phyloP scores from a whole-genome alignment of 2,797 vertebrate genomes.

The Macroramphosus scolopax region DNA sequence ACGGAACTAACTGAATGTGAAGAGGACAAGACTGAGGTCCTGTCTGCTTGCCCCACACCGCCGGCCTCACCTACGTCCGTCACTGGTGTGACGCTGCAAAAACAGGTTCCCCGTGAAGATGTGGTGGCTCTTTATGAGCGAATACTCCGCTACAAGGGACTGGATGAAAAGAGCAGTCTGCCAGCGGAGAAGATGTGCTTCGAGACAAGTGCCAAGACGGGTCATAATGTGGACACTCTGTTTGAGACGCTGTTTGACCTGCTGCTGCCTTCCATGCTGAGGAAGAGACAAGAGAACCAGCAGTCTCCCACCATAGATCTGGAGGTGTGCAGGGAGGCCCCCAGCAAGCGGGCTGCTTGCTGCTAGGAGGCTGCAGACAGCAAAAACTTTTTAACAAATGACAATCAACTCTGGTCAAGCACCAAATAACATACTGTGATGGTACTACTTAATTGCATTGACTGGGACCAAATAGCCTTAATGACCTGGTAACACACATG shows the following conservation, averaged over 20 bases:
- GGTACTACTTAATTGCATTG: constrained; percentile 27
- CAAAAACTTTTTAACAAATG: constrained; percentile 33
- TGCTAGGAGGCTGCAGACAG: constrained; percentile 49
- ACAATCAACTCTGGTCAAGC: constrained; percentile 23
- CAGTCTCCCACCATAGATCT: constrained; percentile 84
- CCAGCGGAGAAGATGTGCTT: constrained; percentile 93
- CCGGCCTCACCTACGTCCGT: constrained; percentile 55
- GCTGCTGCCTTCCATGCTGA: constrained; percentile 86
- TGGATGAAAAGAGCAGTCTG: constrained; percentile 83
- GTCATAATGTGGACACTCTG: constrained; percentile 88
- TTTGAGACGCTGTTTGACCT: constrained; percentile 93
- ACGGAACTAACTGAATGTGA: constrained; percentile 37
- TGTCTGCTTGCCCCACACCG: constrained; percentile 53
- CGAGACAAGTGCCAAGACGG: constrained; percentile 95
- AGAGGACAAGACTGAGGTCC: constrained; percentile 45
- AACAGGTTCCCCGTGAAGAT: constrained; percentile 85
- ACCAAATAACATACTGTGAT: constrained; percentile 41
- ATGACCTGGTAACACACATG: constrained; percentile 10
- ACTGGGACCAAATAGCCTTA: constrained; percentile 21
- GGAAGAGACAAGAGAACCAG: constrained; percentile 81
- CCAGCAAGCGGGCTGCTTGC: constrained; percentile 65
- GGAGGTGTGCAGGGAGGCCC: constrained; percentile 67
- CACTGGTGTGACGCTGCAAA: constrained; percentile 57
- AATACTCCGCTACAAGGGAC: constrained; percentile 88
- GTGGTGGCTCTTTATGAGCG: constrained; percentile 85